These are phyloP conservation scores for Pseudomugil tenellus DNA, from an alignment of 2,797 vertebrate species.

Conservation along the genomic window DNA sequence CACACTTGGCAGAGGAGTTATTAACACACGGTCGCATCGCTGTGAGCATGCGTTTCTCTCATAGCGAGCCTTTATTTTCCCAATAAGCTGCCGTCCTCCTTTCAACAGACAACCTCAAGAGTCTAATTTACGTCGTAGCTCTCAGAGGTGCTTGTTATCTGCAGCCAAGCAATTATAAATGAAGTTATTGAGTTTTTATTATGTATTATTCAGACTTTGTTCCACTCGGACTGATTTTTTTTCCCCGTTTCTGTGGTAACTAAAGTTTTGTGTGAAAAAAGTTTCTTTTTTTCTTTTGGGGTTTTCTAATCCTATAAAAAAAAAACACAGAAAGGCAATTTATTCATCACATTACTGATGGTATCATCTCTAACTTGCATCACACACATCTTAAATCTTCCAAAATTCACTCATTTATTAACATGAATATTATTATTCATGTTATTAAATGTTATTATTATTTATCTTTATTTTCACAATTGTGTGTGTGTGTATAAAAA, in stretches of 20 bases:
- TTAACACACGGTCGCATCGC: neutral
- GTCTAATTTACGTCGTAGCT: constrained; percentile 20
- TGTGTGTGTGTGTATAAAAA: no score
- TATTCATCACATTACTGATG: neutral
- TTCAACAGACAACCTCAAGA: no score
- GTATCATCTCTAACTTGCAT: neutral
- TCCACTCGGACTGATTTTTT: no score
- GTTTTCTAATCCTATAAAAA: neutral
- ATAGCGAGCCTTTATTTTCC: no score
- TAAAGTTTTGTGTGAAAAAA: no score
- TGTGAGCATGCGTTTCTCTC: neutral
- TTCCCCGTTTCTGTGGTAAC: neutral
- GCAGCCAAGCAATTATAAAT: neutral
- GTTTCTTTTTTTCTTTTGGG: no score
- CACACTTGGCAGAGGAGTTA: constrained; percentile 14
- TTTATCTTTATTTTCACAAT: no score
- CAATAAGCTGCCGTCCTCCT: no score
- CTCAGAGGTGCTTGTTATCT: constrained; percentile 28
- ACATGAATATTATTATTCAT: no score
- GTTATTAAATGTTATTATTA: no score
- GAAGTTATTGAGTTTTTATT: neutral
- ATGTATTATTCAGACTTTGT: neutral
- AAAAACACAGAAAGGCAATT: no score
- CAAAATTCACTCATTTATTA: neutral
- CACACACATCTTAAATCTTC: neutral